phyloP scores from a whole-genome alignment of 2,888 invertebrate species.

The Spisula subtruncata region DNA sequence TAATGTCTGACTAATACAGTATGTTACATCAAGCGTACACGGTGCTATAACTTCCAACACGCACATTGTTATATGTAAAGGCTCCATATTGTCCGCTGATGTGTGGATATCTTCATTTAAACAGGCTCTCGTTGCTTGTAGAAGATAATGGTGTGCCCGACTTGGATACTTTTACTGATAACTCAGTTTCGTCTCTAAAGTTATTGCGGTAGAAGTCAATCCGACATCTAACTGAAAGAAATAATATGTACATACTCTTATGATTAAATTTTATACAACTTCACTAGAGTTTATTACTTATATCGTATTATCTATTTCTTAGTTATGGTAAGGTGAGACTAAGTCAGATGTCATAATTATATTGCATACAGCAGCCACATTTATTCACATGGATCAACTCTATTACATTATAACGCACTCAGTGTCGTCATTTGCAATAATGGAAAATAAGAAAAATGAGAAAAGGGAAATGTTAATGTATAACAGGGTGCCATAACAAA shows the following conservation, averaged over 20 bases:
- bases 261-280: not conserved
- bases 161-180: not conserved
- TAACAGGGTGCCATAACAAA: no score
- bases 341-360: no score
- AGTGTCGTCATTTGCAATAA: no score
- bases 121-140: not conserved
- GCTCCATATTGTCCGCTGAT: not conserved
- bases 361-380: no score
- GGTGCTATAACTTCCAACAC: not conserved
- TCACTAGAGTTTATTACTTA: not conserved
- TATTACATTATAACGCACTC: no score
- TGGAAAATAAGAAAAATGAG: no score
- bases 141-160: conserved; percentile 12
- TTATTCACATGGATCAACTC: no score
- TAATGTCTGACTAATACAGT: not conserved
- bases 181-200: not conserved
- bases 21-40: not conserved
- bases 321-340: no score
- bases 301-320: not conserved
- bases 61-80: not conserved
- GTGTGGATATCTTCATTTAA: not conserved
- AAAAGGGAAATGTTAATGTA: no score
- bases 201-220: not conserved
- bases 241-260: not conserved
- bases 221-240: not conserved